Conservation (phyloP, 2,113 vertebrate genomes). For the Xenopus tropicalis region DNA sequence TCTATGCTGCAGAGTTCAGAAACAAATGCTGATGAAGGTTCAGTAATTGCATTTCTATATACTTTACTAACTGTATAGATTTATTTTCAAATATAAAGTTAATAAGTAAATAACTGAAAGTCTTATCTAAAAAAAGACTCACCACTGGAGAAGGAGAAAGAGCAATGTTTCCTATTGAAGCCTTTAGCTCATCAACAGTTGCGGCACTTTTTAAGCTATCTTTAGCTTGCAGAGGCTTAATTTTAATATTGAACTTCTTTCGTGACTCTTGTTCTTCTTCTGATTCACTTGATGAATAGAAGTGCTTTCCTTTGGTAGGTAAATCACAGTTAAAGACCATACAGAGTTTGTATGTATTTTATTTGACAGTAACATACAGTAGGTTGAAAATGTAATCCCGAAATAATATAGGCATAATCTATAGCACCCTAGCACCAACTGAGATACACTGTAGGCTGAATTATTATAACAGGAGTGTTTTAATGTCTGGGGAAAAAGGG, state of each 20-base stretch:
- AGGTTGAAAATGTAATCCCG: too few relatives aligned
- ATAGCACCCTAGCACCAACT: too few relatives aligned
- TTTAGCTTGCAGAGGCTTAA: constrained; percentile 85
- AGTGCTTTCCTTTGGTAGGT: constrained; percentile 90
- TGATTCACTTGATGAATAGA: constrained; percentile 94
- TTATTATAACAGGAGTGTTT: too few relatives aligned
- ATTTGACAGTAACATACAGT: neutral
- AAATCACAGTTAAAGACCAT: constrained; percentile 74
- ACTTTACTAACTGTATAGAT: too few relatives aligned
- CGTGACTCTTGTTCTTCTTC: constrained; percentile 92
- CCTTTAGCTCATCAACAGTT: constrained; percentile 89
- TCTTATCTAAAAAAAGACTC: constrained; percentile 59
- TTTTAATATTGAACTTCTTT: constrained; percentile 95
- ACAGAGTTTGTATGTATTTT: neutral
- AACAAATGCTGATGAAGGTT: too few relatives aligned
- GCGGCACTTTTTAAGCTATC: constrained; percentile 78
- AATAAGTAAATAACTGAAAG: too few relatives aligned
- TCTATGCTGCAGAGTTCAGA: too few relatives aligned
- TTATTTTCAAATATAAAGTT: too few relatives aligned
- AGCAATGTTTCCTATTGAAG: constrained; percentile 87
- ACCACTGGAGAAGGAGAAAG: constrained; percentile 93
- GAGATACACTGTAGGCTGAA: too few relatives aligned
- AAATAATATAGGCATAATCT: too few relatives aligned
- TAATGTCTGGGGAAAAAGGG: too few relatives aligned
- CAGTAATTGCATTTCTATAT: too few relatives aligned